Conservation (phyloP, 2,113 vertebrate genomes). For the Oreocharis arfaki region DNA sequence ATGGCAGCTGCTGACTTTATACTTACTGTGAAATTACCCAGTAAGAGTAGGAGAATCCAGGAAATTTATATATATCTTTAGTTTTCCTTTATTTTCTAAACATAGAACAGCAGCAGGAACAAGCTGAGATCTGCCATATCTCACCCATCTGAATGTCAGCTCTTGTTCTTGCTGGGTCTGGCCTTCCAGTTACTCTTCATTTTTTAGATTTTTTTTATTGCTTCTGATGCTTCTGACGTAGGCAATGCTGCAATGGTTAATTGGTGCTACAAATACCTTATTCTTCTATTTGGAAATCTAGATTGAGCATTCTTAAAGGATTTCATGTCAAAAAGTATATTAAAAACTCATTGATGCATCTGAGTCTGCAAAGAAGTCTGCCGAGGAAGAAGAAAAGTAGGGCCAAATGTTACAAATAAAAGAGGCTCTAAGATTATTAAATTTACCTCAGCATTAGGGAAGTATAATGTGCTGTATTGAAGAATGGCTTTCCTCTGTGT, state of each 20-base stretch:
- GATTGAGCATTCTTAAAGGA: neutral
- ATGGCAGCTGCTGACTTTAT: conserved; percentile 20
- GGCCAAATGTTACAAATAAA: neutral
- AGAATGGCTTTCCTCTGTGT: neutral
- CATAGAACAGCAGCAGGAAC: neutral
- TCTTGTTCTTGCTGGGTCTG: neutral
- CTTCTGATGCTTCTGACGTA: neutral
- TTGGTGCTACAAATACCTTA: neutral
- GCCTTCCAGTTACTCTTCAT: neutral
- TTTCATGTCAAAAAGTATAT: neutral
- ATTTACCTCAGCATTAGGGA: neutral
- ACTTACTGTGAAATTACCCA: neutral
- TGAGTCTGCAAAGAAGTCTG: neutral
- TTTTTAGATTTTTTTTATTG: neutral
- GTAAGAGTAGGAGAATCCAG: neutral
- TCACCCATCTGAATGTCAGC: neutral
- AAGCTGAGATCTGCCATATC: neutral
- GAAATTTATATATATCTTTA: conserved; percentile 1
- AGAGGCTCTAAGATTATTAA: neutral
- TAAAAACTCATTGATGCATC: neutral
- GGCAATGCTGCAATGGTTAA: neutral
- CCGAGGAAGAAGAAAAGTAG: neutral
- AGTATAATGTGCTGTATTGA: neutral
- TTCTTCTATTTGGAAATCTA: too few species aligned
- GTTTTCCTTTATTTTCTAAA: conserved; percentile 13